Conservation (phyloP, 53 echinoderm and acorn worm species). For the Echinarachnius parma region DNA sequence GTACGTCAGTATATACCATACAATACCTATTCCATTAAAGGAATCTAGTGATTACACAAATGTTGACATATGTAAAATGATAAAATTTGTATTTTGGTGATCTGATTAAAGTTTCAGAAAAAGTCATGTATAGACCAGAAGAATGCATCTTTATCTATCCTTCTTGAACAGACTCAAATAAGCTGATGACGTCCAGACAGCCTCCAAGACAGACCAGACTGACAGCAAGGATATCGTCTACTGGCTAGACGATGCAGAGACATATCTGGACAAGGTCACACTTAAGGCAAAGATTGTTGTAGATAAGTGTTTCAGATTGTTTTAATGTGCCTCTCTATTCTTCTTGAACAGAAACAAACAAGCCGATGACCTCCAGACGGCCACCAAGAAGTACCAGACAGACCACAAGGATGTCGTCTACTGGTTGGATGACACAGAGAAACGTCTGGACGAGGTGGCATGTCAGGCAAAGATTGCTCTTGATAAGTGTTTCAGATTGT, state of each 20-base stretch:
- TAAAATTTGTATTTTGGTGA: too few species aligned
- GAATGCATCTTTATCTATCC: too few species aligned
- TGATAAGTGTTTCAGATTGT: background rate
- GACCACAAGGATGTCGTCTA: conserved; percentile 79
- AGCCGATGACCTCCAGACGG: conserved; percentile 64
- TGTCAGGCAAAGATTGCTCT: conserved; percentile 67
- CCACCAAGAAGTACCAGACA: conserved; percentile 75
- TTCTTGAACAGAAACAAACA: conserved; percentile 57
- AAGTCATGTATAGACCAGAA: too few species aligned
- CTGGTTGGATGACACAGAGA: conserved; percentile 87
- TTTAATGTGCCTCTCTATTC: background rate
- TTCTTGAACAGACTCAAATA: conserved; percentile 54
- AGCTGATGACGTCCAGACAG: conserved; percentile 64
- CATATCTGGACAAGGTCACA: conserved; percentile 68
- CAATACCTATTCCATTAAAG: too few species aligned
- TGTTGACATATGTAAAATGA: too few species aligned
- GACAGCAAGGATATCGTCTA: conserved; percentile 78
- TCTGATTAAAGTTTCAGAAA: too few species aligned
- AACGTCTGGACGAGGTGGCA: conserved; percentile 69
- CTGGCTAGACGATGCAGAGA: conserved; percentile 86
- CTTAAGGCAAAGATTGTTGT: too few species aligned
- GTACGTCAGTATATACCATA: too few species aligned
- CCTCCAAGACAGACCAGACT: conserved; percentile 74
- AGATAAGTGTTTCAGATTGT: too few species aligned
- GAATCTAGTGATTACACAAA: too few species aligned